Evolutionary conservation across 2,797 vertebrate species (phyloP), one percentile per base, ranked within the genome.

Genomic region (Benthosema pterotum): DNA sequence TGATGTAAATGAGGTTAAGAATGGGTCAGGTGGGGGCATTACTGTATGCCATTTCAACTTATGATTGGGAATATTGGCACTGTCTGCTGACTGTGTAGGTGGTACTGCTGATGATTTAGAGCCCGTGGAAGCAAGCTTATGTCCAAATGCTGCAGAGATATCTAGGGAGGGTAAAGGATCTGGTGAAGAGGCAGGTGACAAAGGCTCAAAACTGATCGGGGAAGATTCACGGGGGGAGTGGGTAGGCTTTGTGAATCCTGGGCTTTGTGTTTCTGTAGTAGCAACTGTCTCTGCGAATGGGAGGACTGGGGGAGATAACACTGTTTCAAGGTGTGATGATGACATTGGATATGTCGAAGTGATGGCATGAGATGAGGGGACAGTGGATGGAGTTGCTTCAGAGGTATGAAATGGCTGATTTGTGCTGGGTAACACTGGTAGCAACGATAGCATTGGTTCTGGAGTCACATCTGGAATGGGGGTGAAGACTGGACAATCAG

Each of bases 21-120:
- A 85, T 0, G 72, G 65, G 47, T 84, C 77, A 1, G 75, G 8
- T 2, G 67, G 78, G 42, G 87, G 90, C 48, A 91, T 79, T 22
- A 89, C 84, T 25, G 89, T 88, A 7, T 90, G 87, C 84, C 90
- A 91, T 64, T 80, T 82, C 42, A 91, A 87, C 15, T 88, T 84
- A 2, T 78, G 79, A 0, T 14, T 1, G 0, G 59, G 3, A 5
- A 65, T 60, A 38, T 46, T 58, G n/a, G 59, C 47, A 1, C 2
- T 8, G 0, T 14, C 50, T 0, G 4, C 25, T 0, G 16, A 43
- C 53, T 66, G 66, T 11, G 65, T 67, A 61, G 59, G 15, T 1
- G 28, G 18, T 11, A 5, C 17, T 1, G 13, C 42, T 22, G 69
- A 13, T 1, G 14, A 28, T 12, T 42, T 6, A 0, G 48, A 47